Evolutionary conservation across 2,113 vertebrate genomes (phyloP), one percentile per base, ranked within the genome.

Genomic region (Muntiacus reevesi): DNA sequence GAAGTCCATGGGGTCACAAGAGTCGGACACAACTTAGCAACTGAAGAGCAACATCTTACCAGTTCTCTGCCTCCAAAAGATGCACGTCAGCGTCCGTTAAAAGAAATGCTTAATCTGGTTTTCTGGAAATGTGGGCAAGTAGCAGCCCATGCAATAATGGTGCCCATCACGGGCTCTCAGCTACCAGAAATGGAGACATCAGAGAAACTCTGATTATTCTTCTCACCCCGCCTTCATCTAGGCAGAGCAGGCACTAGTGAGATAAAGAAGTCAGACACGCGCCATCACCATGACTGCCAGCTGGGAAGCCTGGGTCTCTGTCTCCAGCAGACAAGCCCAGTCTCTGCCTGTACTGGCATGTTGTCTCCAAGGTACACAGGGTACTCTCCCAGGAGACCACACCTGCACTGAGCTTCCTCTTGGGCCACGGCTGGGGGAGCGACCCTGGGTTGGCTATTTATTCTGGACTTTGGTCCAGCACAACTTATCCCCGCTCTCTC

Each of bases 161-260:
- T 57, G 40, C 30, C 21, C 64, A 6, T 57, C 33, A 78, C 52
- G 57, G 7, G 15, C 8, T 62, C n/a, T n/a, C 17, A 30, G 6
- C 64, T 91, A 30, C 50, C 52, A 88, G 16, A 89, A 90, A 3
- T n/a, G 43, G 14, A 13, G 67, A 95, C 36, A 45, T 0, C 36
- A 76, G 40, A 86, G 25, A 57, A 83, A 67, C 43, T 36, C 19
- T 55, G 33, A 79, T 45, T 88, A 23, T 60, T 45, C 97, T 89
- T 74, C 0, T 1, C 33, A 84, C 55, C 90, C 89, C 67, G 45
- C 21, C 47, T 88, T 89, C 60, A 60, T 52, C 57, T 62, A 15
- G 55, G 50, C 89, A 27, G 95, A 94, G 92, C 94, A 97, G 94
- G 85, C 67, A 91, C 23, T 96, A 52, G 71, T 6, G 19, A 82